These are phyloP conservation scores for Barbus barbus DNA, from an alignment of 2,113 vertebrate species.

Conservation along the genomic window DNA sequence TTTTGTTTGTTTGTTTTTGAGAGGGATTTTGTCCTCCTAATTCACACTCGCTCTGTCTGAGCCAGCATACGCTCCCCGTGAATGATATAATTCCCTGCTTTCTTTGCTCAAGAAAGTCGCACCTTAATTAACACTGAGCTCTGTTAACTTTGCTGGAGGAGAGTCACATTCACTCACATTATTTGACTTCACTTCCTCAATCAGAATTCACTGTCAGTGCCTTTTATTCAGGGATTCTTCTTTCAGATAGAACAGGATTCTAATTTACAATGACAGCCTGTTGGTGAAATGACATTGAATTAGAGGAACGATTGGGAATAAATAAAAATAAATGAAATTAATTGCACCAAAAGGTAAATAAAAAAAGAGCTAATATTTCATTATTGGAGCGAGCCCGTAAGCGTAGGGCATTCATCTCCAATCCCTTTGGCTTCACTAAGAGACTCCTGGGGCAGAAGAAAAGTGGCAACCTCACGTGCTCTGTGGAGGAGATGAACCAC, in stretches of 20 bases:
- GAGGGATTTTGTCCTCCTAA: neutral
- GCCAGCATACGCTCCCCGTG: neutral
- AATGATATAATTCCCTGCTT: conserved; percentile 66
- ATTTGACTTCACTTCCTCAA: neutral
- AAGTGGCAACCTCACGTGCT: no score
- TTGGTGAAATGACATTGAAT: neutral
- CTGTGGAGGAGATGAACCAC: no score
- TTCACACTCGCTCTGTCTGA: conserved; percentile 10
- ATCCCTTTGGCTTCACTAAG: no score
- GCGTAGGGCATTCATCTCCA: no score
- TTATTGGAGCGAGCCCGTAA: no score
- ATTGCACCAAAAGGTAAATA: neutral
- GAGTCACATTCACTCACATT: neutral
- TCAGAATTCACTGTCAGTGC: neutral
- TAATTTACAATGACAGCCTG: neutral
- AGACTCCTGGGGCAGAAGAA: no score
- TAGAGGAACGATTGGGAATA: neutral
- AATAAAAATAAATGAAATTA: neutral
- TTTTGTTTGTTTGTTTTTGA: neutral
- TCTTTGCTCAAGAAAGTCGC: conserved; percentile 66
- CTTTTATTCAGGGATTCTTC: neutral
- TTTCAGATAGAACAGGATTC: neutral
- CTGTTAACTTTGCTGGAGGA: neutral
- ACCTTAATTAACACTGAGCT: conserved; percentile 65
- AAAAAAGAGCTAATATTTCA: neutral